Evolutionary conservation across 1,140 invertebrate genomes (phyloP), one percentile per base, ranked within the genome.

Genomic region (Acromyrmex charruanus): DNA sequence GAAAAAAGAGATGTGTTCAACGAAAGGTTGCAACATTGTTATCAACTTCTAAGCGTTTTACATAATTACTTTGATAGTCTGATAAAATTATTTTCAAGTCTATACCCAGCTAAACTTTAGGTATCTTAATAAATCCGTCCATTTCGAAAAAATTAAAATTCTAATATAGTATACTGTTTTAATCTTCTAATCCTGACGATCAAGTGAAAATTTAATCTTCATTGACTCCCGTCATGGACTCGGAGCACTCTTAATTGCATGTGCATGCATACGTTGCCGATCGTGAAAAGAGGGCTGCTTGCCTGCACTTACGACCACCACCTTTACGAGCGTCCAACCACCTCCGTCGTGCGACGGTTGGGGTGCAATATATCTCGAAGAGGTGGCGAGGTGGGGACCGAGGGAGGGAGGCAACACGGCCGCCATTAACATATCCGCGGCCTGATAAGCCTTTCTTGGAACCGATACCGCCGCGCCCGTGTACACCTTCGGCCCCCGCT

Each of bases 351-450:
- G 68, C 80, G 72, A 63, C 61, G 86, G 77, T 68, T 71, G 88
- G 94, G 92, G 93, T 93, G 92, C 88, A 93, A 94, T 93, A 93
- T 94, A 94, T 94, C 92, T 94, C 92, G 87, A 91, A 92, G 85
- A 86, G 72, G 88, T 61, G 87, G 85, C 77, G 86, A 91, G 86
- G 75, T 77, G 87, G 59, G 59, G 84, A 85, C 84, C 89, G 89
- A 4, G 25, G 14, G 85, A 16, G 49, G 90, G 89, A 87, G 90
- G 82, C 71, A 90, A 94, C 94, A 94, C 93, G 93, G 92, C 90
- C 93, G 92, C 94, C 93, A 95, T 95, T 94, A 95, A 94, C 94
- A 95, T 94, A 95, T 94, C 93, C 94, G 92, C 93, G 92, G 89
- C 44, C 93, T 91, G 94, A 95, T 95, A 95, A 95, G 91, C 89